Conservation (phyloP, 2,888 invertebrate genomes). For the Abrostola tripartita region DNA sequence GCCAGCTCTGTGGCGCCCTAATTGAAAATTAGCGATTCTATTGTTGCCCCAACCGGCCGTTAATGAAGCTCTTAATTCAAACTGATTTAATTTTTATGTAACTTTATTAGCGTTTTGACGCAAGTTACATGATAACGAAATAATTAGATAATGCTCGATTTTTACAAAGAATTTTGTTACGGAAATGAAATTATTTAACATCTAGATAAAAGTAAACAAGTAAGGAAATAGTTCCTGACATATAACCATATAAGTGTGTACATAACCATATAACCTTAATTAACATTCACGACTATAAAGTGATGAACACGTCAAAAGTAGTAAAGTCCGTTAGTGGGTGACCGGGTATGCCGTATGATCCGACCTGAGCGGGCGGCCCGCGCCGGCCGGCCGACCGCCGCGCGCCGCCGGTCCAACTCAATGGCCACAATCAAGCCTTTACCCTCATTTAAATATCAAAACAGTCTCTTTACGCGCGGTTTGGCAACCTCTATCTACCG, state of each 20-base stretch:
- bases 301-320: conserved; percentile 49
- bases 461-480: conserved; percentile 80
- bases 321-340: conserved; percentile 31
- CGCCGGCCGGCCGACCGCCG: conserved; percentile 33
- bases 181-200: background rate
- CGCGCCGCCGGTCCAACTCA: conserved; percentile 66
- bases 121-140: background rate
- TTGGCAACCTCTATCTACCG: conserved; percentile 68
- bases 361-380: conserved; percentile 20
- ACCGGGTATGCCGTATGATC: conserved; percentile 14
- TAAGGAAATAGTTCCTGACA: background rate
- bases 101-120: conserved; percentile 9
- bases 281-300: conserved; percentile 21
- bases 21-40: conserved; percentile 77
- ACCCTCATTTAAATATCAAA: conserved; percentile 88
- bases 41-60: conserved; percentile 64
- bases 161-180: background rate
- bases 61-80: conserved; percentile 70
- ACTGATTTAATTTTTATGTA: conserved; percentile 33
- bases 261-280: too few species aligned
- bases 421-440: conserved; percentile 79
- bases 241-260: background rate
- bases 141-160: too few species aligned
- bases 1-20: conserved; percentile 65
- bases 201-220: too few species aligned